Conservation (phyloP, 2,113 vertebrate species). For the Tyto alba region DNA sequence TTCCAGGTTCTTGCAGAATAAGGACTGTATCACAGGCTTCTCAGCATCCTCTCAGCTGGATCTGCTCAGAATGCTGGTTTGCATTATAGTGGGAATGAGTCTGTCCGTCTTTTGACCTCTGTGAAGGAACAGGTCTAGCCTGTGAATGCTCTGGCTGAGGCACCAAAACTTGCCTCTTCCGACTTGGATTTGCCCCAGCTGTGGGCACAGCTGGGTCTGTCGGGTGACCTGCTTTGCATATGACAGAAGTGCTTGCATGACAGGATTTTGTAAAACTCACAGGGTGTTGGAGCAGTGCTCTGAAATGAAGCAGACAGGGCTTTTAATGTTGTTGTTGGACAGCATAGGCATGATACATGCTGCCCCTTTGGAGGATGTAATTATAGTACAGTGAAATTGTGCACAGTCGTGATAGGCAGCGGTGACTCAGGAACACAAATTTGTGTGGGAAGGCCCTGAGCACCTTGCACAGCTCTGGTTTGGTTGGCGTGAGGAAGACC, state of each 20-base stretch:
- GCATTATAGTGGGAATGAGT: background rate
- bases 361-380: background rate
- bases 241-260: background rate
- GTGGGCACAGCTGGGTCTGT: background rate
- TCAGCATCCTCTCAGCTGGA: background rate
- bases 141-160: background rate
- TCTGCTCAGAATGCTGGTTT: background rate
- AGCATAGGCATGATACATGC: background rate
- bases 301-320: background rate
- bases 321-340: background rate
- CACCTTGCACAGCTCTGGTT: background rate
- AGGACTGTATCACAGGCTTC: background rate
- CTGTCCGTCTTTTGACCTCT: background rate
- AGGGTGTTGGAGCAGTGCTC: fast-evolving
- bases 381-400: background rate
- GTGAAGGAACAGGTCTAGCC: background rate
- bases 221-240: background rate
- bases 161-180: background rate
- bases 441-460: background rate
- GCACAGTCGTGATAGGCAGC: background rate
- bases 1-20: background rate
- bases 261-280: background rate
- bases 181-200: background rate
- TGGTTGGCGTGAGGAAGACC: background rate
- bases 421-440: background rate